Conservation (phyloP, 2,797 vertebrate genomes). For the Psittacula echo region DNA sequence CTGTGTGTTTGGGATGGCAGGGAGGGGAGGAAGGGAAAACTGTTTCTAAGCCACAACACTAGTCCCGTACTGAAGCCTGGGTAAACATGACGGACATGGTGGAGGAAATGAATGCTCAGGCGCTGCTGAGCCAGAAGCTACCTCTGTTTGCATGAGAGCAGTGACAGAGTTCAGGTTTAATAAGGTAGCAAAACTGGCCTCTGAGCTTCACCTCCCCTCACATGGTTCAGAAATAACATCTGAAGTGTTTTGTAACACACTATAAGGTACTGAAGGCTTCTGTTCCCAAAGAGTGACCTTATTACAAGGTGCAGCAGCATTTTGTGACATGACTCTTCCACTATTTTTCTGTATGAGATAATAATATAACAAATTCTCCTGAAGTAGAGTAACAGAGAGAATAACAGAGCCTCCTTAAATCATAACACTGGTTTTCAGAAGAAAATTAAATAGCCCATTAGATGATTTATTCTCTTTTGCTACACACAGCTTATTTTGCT, state of each 20-base stretch:
- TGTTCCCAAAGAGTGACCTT: background rate
- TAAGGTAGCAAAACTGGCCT: accelerated
- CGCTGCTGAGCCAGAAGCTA: background rate
- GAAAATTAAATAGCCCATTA: conserved; percentile 22
- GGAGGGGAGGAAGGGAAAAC: background rate
- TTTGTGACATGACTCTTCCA: conserved; percentile 29
- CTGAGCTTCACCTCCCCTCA: background rate
- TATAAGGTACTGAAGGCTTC: background rate
- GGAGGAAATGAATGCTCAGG: background rate
- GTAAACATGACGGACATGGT: accelerated
- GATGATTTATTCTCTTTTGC: conserved; percentile 30
- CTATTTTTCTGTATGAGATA: conserved; percentile 30
- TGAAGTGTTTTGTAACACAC: background rate
- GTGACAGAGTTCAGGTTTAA: background rate
- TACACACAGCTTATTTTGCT: conserved; percentile 43
- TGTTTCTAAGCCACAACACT: background rate
- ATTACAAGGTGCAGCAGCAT: background rate
- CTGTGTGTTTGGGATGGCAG: background rate
- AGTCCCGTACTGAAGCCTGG: background rate
- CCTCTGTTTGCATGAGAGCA: background rate
- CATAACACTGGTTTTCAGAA: conserved; percentile 43
- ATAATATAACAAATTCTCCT: background rate
- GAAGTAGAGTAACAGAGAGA: conserved; percentile 44
- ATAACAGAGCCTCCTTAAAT: conserved; percentile 54
- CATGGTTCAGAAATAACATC: background rate